Evolutionary conservation across 2,113 vertebrate genomes (phyloP), one percentile per base, ranked within the genome.

Genomic region (Trematocara stigmaticum): DNA sequence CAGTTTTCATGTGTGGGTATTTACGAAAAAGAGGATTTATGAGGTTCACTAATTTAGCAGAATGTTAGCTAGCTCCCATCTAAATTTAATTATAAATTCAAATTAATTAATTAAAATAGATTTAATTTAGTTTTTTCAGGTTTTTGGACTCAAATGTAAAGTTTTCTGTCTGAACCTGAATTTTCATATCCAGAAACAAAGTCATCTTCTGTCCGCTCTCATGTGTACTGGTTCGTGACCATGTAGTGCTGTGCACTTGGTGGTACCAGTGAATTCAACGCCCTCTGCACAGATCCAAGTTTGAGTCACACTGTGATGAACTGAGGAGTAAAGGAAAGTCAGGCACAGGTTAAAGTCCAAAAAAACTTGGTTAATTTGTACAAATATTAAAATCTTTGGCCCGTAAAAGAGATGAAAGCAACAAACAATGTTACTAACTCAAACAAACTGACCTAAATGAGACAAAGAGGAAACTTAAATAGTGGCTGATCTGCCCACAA

Each of bases 381-480:
- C 2, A 64, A 3, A 3, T n/a, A n/a, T 11, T 15, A 61, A 61
- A 0, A n/a, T 61, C 57, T 35, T n/a, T 35, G 0, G 0, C 0
- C 31, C 1, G 0, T 0, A 61, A 35, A n/a, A n/a, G 31, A 61
- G 5, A 4, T 35, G 16, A 61, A 61, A 61, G 16, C 15, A 34
- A 61, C 31, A 57, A 57, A 2, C 26, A 35, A 35, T 35, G 31
- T n/a, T 35, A 64, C 59, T 5, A 64, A 64, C 57, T 64, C 16
- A n/a, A 64, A 35, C 59, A 3, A 64, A 35, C 3, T 11, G 59
- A 61, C 31, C 31, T 35, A 35, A 61, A 35, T n/a, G 57, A 35
- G 57, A 61, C 0, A 6, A 18, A 61, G 16, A 10, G 16, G 31
- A 61, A n/a, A 35, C 31, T 61, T 35, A 35, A 61, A 11, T 35